Base-by-base conservation (phyloP, 2,797 vertebrate genomes). In the Sebastolobus altivelis region DNA sequence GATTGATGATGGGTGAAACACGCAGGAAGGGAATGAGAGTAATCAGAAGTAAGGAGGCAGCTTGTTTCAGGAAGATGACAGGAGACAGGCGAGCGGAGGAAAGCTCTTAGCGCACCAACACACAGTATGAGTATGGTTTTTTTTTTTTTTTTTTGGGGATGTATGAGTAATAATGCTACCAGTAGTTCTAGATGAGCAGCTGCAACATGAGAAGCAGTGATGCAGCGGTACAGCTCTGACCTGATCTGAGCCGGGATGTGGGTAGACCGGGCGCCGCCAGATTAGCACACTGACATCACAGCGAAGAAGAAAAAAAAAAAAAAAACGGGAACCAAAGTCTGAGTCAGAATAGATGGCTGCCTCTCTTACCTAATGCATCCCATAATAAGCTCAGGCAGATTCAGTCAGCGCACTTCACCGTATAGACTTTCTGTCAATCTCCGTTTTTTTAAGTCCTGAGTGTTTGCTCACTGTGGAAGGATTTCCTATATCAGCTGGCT, bases 151-250 rank as follows among this genome's bases (percentile, higher is more conserved):
- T 68, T 49, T 16, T 14, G 11, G 16, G 63, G 74, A 38, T 74
- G 79, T 67, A 56, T 90, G 91, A 93, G 87, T 92, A 90, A 93
- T 91, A 73, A 25, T 25, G 59, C 85, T 86, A 87, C 83, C 79
- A 78, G 88, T 80, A 90, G 80, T 79, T 86, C 74, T 67, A 63
- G 87, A 90, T 84, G 89, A 89, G 83, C 70, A 67, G 86, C 76
- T 88, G 92, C 86, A 93, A 93, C 82, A 83, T 80, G 91, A 93
- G 93, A 90, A 88, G 83, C 78, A 25, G 84, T 88, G 89, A 88
- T 87, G 88, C 87, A 87, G 88, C 85, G 8, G 71, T 83, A 74
- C 76, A 60, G 75, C 81, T 62, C 65, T 75, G 87, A 91, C 90
- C 80, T 79, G 83, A 87, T 86, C 90, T 65, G 72, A 84, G 80